Evolutionary conservation across 2,888 invertebrate genomes (phyloP).

Genomic region (Hipparchia semele): DNA sequence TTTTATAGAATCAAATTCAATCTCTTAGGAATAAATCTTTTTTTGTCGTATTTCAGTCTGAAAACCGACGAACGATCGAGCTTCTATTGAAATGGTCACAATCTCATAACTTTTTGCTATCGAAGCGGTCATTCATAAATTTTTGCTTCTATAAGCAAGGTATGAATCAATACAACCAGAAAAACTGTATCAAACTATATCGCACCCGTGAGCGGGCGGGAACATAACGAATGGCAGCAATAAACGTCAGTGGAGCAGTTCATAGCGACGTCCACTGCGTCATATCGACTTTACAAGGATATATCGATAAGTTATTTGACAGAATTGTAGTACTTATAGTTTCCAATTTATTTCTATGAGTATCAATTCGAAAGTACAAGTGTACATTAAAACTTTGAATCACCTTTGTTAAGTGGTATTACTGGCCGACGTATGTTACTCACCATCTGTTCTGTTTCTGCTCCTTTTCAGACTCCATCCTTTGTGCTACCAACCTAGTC

Average conservation of each 20-base stretch:
- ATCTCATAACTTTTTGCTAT: not conserved
- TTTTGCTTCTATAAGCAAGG: not conserved
- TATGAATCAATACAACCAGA: not conserved
- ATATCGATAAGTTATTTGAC: conserved; percentile 1
- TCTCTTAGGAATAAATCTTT: too few relatives aligned
- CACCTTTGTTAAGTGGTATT: too few relatives aligned
- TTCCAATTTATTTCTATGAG: not conserved
- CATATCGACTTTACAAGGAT: not conserved
- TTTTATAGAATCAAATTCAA: too few relatives aligned
- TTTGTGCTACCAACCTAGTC: too few relatives aligned
- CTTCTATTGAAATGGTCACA: not conserved
- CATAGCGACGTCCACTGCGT: conserved; percentile 4
- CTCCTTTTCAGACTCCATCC: too few relatives aligned
- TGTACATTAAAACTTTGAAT: too few relatives aligned
- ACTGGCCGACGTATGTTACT: too few relatives aligned
- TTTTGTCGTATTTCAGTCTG: too few relatives aligned
- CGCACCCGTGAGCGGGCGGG: not conserved
- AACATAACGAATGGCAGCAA: conserved; percentile 9
- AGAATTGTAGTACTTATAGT: not conserved
- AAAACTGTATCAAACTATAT: conserved; percentile 19
- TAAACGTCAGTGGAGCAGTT: conserved; percentile 12
- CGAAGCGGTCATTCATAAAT: not conserved
- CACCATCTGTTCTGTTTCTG: too few relatives aligned
- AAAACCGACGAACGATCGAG: not conserved
- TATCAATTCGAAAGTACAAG: not conserved